These are phyloP conservation scores for Leucozona laternaria DNA, from an alignment of 2,888 invertebrate species.

Conservation along the genomic window DNA sequence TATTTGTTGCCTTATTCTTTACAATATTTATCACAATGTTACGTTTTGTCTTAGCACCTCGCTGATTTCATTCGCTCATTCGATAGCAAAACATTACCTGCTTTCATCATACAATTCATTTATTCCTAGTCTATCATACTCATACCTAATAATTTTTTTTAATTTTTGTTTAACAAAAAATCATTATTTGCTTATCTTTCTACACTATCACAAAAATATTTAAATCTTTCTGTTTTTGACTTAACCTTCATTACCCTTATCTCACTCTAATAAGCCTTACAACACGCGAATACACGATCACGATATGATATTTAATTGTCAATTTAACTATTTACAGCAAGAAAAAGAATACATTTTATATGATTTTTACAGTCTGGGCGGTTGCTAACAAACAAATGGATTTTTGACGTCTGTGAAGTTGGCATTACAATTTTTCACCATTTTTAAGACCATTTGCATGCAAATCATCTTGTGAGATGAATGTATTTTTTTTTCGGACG, in stretches of 20 bases:
- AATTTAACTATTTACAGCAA: neutral
- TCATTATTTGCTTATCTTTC: constrained; percentile 62
- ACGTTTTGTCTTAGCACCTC: constrained; percentile 84
- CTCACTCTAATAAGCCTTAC: constrained; percentile 65
- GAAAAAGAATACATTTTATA: too few species aligned
- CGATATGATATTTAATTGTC: constrained; percentile 58
- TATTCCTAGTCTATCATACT: constrained; percentile 76
- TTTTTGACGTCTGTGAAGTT: too few species aligned
- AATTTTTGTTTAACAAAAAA: constrained; percentile 37
- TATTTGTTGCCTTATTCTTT: constrained; percentile 72
- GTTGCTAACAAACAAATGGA: too few species aligned
- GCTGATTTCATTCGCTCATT: constrained; percentile 75
- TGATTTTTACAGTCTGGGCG: too few species aligned
- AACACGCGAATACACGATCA: constrained; percentile 48
- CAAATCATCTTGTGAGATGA: too few species aligned
- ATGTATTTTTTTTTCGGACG: too few species aligned
- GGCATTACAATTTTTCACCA: too few species aligned
- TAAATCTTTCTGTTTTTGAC: constrained; percentile 55
- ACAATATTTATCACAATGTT: constrained; percentile 83
- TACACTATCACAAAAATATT: constrained; percentile 74
- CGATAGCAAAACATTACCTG: constrained; percentile 72
- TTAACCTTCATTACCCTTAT: constrained; percentile 68
- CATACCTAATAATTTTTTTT: constrained; percentile 61
- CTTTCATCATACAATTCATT: constrained; percentile 60
- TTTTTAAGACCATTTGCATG: too few species aligned